These are phyloP conservation scores for Hyla sarda DNA, from an alignment of 2,113 vertebrate species.

Conservation along the genomic window DNA sequence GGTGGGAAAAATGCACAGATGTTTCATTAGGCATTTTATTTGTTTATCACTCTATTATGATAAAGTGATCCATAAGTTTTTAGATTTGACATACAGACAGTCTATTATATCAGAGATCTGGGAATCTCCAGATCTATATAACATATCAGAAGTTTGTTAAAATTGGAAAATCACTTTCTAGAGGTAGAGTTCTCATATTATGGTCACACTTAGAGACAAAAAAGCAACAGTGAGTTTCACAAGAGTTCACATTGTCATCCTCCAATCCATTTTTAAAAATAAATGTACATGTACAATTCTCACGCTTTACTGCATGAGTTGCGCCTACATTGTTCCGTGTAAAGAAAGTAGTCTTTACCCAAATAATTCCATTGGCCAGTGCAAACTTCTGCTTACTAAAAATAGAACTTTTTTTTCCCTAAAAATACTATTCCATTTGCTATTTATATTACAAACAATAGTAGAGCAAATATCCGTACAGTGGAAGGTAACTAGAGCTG, in stretches of 20 bases:
- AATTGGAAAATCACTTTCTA: too few relatives aligned
- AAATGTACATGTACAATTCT: neutral
- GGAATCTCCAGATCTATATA: too few relatives aligned
- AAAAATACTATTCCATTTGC: neutral
- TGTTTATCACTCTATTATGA: too few relatives aligned
- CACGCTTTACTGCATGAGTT: neutral
- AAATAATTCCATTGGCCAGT: neutral
- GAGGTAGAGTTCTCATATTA: too few relatives aligned
- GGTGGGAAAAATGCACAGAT: too few relatives aligned
- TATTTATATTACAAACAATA: neutral
- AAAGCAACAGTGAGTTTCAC: neutral
- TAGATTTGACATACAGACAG: too few relatives aligned
- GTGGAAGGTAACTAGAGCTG: neutral
- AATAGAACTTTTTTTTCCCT: neutral
- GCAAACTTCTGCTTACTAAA: neutral
- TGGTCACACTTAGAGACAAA: too few relatives aligned
- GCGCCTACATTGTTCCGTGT: neutral
- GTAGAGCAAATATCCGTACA: too few relatives aligned
- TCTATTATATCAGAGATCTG: too few relatives aligned
- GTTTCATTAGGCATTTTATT: too few relatives aligned
- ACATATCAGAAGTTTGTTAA: too few relatives aligned
- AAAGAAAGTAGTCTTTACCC: neutral
- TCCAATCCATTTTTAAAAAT: neutral
- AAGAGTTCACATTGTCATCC: neutral
- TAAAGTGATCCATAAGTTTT: too few relatives aligned